Evolutionary conservation across 2,113 vertebrate species (phyloP).

Genomic region (Hirundichthys speculiger): DNA sequence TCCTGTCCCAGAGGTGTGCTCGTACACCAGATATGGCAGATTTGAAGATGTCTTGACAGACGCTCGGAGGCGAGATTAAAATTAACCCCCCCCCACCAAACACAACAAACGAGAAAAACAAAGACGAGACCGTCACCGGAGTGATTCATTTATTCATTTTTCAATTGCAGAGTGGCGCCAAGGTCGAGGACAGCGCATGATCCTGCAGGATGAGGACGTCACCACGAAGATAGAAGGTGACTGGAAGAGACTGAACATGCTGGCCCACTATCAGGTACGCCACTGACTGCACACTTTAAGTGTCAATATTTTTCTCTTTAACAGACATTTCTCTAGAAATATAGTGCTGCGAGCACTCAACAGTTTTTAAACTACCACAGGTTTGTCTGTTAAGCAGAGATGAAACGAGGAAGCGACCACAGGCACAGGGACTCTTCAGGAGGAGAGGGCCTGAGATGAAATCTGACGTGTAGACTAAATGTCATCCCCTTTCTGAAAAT

Average conservation of each 20-base stretch:
- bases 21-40: slow-evolving; percentile 1
- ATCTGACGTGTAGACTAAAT: slow-evolving; percentile 42
- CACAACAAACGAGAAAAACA: slow-evolving; percentile 8
- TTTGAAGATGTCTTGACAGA: slow-evolving; percentile 18
- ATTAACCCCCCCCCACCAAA: not conserved
- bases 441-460: slow-evolving; percentile 9
- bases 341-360: no score
- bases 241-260: slow-evolving; percentile 96
- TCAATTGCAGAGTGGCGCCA: slow-evolving; percentile 92
- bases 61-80: not conserved
- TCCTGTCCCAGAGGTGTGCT: not conserved
- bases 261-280: slow-evolving; percentile 81
- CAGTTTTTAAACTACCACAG: no score
- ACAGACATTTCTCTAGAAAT: no score
- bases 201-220: slow-evolving; percentile 95
- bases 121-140: slow-evolving; percentile 1
- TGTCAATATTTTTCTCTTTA: no score
- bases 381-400: no score
- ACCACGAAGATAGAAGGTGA: slow-evolving; percentile 97
- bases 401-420: no score
- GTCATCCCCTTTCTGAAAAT: slow-evolving; percentile 4
- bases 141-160: not conserved
- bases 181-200: slow-evolving; percentile 90
- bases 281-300: not conserved
- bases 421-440: no score